phyloP scores from a whole-genome alignment of 2,797 vertebrate species.

The Parambassis ranga region DNA sequence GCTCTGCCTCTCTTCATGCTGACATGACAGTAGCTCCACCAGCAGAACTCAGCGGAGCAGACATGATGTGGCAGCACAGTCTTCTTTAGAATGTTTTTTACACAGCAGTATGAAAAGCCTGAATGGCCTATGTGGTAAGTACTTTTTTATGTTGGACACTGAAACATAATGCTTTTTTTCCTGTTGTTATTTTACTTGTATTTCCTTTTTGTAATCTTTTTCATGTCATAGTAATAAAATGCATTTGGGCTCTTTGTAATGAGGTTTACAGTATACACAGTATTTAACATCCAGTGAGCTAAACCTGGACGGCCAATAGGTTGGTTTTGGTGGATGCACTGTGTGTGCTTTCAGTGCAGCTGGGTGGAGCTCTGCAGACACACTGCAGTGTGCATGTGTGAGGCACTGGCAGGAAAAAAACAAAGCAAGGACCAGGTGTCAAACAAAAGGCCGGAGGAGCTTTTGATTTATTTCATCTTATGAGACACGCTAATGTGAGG shows the following conservation, averaged over 20 bases:
- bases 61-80: not conserved
- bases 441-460: not conserved
- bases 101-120: too few relatives aligned
- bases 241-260: not conserved
- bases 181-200: not conserved
- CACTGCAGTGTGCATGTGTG: not conserved
- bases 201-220: not conserved
- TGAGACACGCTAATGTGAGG: not conserved
- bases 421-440: not conserved
- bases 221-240: not conserved
- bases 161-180: not conserved
- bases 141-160: not conserved
- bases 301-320: too few relatives aligned
- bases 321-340: too few relatives aligned
- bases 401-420: fast-evolving
- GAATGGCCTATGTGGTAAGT: not conserved
- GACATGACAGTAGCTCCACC: not conserved
- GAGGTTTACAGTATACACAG: too few relatives aligned
- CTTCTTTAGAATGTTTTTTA: not conserved
- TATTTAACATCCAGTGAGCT: too few relatives aligned
- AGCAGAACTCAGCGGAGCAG: not conserved
- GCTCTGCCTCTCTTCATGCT: too few relatives aligned
- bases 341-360: not conserved
- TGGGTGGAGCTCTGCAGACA: not conserved
- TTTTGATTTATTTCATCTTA: not conserved